phyloP scores from a whole-genome alignment of 2,797 vertebrate genomes.

The Sebastes iracundus region DNA sequence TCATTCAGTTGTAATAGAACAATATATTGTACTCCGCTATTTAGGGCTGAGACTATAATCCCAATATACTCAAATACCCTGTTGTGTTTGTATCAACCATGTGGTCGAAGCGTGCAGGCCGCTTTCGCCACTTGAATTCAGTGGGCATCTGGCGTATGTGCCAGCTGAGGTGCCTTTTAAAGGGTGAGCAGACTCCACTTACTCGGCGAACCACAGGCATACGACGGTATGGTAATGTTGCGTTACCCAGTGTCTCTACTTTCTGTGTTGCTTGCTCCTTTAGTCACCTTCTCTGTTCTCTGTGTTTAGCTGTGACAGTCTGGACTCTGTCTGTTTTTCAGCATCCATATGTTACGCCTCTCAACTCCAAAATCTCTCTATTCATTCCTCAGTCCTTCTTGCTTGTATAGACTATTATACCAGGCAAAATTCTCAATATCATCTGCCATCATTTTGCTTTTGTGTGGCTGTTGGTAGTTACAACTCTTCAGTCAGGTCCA shows the following conservation, averaged over 20 bases:
- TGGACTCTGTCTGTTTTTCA: neutral
- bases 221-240: neutral
- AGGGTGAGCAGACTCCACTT: neutral
- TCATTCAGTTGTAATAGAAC: neutral
- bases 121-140: neutral
- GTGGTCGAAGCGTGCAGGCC: too few relatives aligned
- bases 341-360: neutral
- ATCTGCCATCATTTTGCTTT: neutral
- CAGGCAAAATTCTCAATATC: neutral
- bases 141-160: neutral
- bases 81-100: too few relatives aligned
- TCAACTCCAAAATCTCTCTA: conserved; percentile 4
- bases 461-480: neutral
- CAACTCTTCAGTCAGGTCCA: neutral
- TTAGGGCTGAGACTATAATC: too few relatives aligned
- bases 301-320: neutral
- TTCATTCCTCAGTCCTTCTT: neutral
- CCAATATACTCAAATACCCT: too few relatives aligned
- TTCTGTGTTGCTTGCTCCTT: conserved; percentile 15
- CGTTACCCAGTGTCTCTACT: neutral
- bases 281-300: conserved; percentile 11
- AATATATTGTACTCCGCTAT: neutral
- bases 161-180: neutral
- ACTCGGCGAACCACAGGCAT: neutral
- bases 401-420: neutral